phyloP scores from a whole-genome alignment of 1,140 invertebrate species.

The Periplaneta americana region DNA sequence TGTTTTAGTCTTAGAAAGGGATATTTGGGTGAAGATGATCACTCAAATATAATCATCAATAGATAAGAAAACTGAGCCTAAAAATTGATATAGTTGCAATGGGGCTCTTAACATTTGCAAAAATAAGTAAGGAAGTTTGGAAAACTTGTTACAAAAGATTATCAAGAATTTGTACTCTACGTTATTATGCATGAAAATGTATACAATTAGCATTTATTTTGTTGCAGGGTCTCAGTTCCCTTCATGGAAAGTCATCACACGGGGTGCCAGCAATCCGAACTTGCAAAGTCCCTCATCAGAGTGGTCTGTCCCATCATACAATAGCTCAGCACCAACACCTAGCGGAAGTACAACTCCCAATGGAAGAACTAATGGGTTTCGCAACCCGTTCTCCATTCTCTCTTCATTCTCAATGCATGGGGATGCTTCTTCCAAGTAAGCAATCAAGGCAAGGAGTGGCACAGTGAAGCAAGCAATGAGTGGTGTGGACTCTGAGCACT shows the following conservation, averaged over 20 bases:
- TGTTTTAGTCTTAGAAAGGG: no score
- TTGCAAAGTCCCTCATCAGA: constrained; percentile 32
- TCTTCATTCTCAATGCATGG: constrained; percentile 27
- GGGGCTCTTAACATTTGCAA: no score
- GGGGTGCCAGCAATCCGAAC: constrained; percentile 27
- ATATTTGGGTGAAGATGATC: no score
- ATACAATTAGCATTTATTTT: no score
- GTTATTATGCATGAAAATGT: no score
- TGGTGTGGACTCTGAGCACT: not conserved
- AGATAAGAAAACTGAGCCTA: no score
- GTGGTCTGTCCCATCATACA: constrained; percentile 35
- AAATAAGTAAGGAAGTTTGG: no score
- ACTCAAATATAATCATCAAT: no score
- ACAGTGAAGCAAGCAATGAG: not conserved
- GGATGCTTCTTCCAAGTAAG: not conserved
- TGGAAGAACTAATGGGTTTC: constrained; percentile 33
- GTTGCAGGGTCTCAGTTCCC: constrained; percentile 29
- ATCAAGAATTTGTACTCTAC: no score
- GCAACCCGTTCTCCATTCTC: constrained; percentile 39
- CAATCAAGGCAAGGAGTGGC: not conserved
- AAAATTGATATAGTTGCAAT: no score
- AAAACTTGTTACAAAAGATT: no score
- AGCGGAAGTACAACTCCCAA: constrained; percentile 23
- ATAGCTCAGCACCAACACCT: constrained; percentile 24
- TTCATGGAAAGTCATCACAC: constrained; percentile 25